A percentile compares a stretch with the other conserved stretches of the same genome.
These are phyloP conservation scores for Epicauta chinensis DNA, from an alignment of 1,140 invertebrate genomes.

Conservation along the genomic window DNA sequence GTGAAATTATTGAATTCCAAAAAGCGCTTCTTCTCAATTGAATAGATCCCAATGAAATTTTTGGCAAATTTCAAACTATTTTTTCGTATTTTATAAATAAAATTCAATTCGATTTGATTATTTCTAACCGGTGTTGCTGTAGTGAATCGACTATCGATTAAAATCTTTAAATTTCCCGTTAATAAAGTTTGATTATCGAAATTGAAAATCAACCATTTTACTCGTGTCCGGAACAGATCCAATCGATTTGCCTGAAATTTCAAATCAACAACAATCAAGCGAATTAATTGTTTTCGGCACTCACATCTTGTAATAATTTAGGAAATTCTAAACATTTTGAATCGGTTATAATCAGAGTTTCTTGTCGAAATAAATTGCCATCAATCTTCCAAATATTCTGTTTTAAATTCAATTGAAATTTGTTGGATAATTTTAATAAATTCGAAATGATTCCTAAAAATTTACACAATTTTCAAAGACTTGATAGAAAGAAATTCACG, in stretches of 20 bases:
- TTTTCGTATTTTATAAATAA: neutral
- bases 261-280: no score
- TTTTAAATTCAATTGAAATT: no score
- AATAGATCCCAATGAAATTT: neutral
- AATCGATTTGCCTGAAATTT: neutral
- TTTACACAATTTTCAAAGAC: no score
- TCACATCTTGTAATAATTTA: no score
- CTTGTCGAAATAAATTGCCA: no score
- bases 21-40: neutral
- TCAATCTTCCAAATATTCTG: no score
- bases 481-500: no score
- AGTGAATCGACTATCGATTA: slow-evolving; percentile 1
- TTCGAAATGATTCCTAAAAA: no score
- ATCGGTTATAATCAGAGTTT: no score
- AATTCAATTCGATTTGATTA: neutral
- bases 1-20: neutral
- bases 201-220: slow-evolving; percentile 2
- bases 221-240: neutral
- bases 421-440: no score
- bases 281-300: no score
- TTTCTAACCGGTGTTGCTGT: neutral
- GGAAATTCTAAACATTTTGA: no score
- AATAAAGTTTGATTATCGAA: neutral
- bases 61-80: neutral
- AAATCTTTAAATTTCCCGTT: neutral